Base-by-base conservation (phyloP, 2,113 vertebrate species). In the Petaurus breviceps region DNA sequence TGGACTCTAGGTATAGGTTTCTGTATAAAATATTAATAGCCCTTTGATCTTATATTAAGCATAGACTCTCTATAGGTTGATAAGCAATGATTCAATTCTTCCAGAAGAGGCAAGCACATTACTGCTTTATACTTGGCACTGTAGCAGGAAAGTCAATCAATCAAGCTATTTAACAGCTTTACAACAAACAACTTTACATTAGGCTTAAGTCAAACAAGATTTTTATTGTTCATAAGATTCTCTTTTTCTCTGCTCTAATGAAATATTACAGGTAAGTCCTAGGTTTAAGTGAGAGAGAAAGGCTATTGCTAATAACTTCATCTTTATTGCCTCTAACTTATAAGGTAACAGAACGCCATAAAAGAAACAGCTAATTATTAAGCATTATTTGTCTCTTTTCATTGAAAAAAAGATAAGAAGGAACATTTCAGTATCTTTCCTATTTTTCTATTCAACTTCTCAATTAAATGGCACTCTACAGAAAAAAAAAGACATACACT, bases 1-100 rank as follows among this genome's bases (percentile, higher is more conserved):
- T 51, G 10, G 28, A 98, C 97, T 92, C 94, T 94, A 95, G 95
- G 97, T 96, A 96, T 96, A 98, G 97, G 98, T 98, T 98, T 98
- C 98, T 93, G 90, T 98, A 98, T 99, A 98, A 99, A 99, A 98
- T 98, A 98, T 95, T 96, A 98, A 98, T 97, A 98, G 96, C 96
- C 97, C 98, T 99, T 98, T 98, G 98, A 97, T 98, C 97, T 98
- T 97, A 93, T 98, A 97, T 98, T 98, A 99, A 98, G 98, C 57
- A 96, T 55, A 97, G 97, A 98, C 98, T 98, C 97, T 84, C 68
- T 90, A 47, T 94, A 96, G 97, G 98, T 98, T 98, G 98, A 98
- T 99, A 99, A 98, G 98, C 98, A 98, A 96, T 98, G 98, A 99
- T 98, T 98, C 98, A 98, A 98, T 96, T 97, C 95, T 98, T 98